Evolutionary conservation across 2,888 invertebrate genomes (phyloP), one percentile per base, ranked within the genome.

Genomic region (Chrysopilus asiliformis): DNA sequence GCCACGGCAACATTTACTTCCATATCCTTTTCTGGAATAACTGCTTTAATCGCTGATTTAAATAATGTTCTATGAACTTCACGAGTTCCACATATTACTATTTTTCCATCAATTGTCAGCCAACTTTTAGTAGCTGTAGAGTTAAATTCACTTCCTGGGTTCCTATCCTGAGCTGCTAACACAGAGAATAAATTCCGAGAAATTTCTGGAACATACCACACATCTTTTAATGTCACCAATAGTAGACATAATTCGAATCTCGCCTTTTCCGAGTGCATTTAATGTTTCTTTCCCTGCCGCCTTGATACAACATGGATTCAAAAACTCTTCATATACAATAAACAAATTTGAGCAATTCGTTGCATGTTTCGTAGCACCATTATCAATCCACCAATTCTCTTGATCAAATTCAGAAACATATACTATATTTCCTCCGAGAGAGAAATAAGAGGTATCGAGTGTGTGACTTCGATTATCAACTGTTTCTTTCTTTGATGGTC

Each of bases 201-300:
- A 36, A 47, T 45, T 7, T 45, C 30, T n/a, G 50, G 50, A 27
- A 51, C 52, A n/a, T n/a, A n/a, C n/a, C n/a, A n/a, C n/a, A n/a
- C n/a, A n/a, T n/a, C n/a, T n/a, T n/a, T n/a, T n/a, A n/a, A n/a
- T n/a, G n/a, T n/a, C n/a, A n/a, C n/a, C n/a, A n/a, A n/a, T n/a
- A n/a, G n/a, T n/a, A n/a, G n/a, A n/a, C n/a, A n/a, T n/a, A n/a
- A n/a, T n/a, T n/a, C n/a, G n/a, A n/a, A n/a, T n/a, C n/a, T n/a
- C 33, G n/a, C 41, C 47, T 43, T 43, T 44, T 19, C 44, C 43
- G 7, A 44, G 10, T 22, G 22, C 22, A 7, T 45, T 29, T 38
- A 49, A 34, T 13, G 31, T 26, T 39, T 47, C 47, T 29, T 46
- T 45, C 29, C 44, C 42, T 34, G 48, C 41, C 18, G 41, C 19